Base-by-base conservation (phyloP, 2,797 vertebrate genomes). In the Diplodus puntazzo region DNA sequence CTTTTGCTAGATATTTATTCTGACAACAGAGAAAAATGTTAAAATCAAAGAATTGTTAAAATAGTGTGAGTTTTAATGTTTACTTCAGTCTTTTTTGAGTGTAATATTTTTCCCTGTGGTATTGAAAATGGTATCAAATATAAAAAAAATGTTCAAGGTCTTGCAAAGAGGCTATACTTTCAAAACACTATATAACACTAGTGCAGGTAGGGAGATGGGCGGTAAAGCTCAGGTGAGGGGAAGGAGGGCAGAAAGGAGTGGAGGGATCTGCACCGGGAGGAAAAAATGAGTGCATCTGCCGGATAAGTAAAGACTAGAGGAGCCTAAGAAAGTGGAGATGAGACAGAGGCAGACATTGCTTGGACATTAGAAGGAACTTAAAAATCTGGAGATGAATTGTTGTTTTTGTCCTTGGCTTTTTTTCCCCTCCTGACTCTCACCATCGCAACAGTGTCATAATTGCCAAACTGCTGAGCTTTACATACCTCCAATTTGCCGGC, bases 381-480 rank as follows among this genome's bases (percentile, higher is more conserved):
- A 63, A 49, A 54, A 63, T 57, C 9, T 16, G 23, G 3, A 53
- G 11, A 39, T 39, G 5, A 45, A 66, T 61, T 8, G 30, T 61
- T 25, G 48, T 64, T 69, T 54, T 70, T 73, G 30, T 77, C 42
- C 50, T 63, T 55, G 80, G 48, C 61, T 64, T 71, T 62, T 49
- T 71, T 34, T 7, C 30, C 25, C 55, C 30, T 69, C n/a, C 58
- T 25, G n/a, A 53, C 63, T 83, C 68, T 69, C 54, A 57, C 25
- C 18, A 49, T 72, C 27, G 11, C 48, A 63, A 74, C 77, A 71
- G 75, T 65, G 43, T 65, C 49, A 66, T 73, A 78, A 75, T 81
- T 60, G 74, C 68, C 59, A 83, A 78, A 80, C 63, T 75, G 67
- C 74, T 73, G 75, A 75, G 77, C 45, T 75, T 80, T 61, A 69